Base-by-base conservation (phyloP, 2,888 invertebrate genomes). In the Empis stercorea region DNA sequence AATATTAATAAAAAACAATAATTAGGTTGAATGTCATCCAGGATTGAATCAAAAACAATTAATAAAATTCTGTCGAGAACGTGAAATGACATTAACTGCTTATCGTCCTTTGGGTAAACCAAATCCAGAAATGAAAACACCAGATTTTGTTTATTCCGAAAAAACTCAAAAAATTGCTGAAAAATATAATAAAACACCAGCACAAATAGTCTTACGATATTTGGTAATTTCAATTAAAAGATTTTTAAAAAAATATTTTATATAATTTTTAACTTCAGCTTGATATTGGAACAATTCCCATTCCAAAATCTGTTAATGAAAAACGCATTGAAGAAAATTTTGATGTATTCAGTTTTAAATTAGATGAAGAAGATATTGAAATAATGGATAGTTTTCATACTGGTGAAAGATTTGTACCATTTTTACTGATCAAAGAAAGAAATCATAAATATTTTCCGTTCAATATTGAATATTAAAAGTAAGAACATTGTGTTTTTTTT, bases 51-150 rank as follows among this genome's bases (percentile, higher is more conserved):
- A 88, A 58, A 78, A 76, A 30, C 75, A 77, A 34, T 62, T 88
- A 20, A 76, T 80, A 0, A 66, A 79, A 2, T 87, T 79, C 59
- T 84, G 88, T 63, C 74, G 76, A 45, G 62, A 74, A 9, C 73
- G 76, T 36, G 71, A 71, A 42, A 80, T 92, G 40, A 66, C 71
- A 0, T 65, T 91, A 54, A 80, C 73, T 61, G 87, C 72, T 0
- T 91, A 84, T 65, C 80, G 82, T 34, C 87, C 87, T 0, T 72
- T 89, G 48, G 87, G 85, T 14, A 74, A 76, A 30, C 76, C 76
- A 1, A 69, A 73, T 61, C 53, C 67, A 9, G 57, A 61, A 1
- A 70, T 73, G 45, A 38, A 61, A 14, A 61, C 56, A 48, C 76
- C 80, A 0, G 66, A 58, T 4, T 68, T 78, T 51, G 53, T 63